Base-by-base conservation (phyloP, 2,888 invertebrate genomes). In the Hoplodrina ambigua region DNA sequence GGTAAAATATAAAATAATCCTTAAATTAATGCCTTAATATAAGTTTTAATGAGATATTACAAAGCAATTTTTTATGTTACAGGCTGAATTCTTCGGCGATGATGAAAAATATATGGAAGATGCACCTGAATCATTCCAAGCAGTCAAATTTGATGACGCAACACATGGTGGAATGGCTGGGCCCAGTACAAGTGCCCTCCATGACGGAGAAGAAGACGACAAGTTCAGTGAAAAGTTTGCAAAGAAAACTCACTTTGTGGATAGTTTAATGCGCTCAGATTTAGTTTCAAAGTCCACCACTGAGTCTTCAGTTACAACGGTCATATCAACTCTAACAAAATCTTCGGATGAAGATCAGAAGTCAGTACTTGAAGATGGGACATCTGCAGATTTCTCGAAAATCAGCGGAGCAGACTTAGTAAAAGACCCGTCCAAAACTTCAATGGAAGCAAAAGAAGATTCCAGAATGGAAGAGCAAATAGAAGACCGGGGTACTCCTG, bases 261-360 rank as follows among this genome's bases (percentile, higher is more conserved):
- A 94, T 49, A 92, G 88, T 66, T 71, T 94, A 69, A 75, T 91
- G 55, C 89, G 87, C 17, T 88, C 94, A 50, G 95, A 95, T 68
- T 88, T 94, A 66, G 89, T 93, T 11, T 96, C 95, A 7, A 96
- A 95, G 80, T 96, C 96, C 2, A 96, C 96, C 5, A 95, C 95
- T n/a, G 96, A 94, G 83, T 95, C 96, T 2, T 94, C 96, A 20
- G 94, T 95, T 1, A 96, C 96, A 1, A 96, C 96, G 46, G 95
- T 96, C 1, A 87, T 96, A 56, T 96, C 95, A 4, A 92, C 94
- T 4, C 86, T 96, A 58, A 94, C 95, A 3, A 96, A 95, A 86
- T 96, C 96, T 11, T 96, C 96, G 0, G 96, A 95, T 66, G 96
- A 94, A 80, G 94, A 94, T 62, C 95, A 92, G 67, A 96, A 94